Evolutionary conservation across 2,888 invertebrate genomes (phyloP).

Genomic region (Pocota personata): DNA sequence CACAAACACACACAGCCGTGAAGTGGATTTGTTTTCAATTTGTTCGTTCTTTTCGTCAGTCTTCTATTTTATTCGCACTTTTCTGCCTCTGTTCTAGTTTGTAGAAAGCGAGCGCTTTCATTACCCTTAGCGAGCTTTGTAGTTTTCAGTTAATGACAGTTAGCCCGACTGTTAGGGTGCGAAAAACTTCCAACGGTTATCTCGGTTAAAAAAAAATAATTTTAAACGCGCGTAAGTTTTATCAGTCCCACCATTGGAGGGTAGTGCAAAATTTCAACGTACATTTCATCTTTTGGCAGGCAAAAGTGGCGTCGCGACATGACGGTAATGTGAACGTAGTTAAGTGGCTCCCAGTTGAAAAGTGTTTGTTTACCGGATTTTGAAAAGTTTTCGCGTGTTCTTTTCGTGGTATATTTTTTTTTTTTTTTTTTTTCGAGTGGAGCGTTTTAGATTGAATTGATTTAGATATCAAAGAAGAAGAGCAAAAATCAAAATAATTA

Average conservation of each 20-base stretch:
- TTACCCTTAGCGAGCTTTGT: constrained; percentile 38
- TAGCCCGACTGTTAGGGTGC: constrained; percentile 44
- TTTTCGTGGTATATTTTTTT: not conserved
- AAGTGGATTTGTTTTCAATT: constrained; percentile 23
- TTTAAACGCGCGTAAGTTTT: not conserved
- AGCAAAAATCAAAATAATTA: not conserved
- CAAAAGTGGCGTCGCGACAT: not conserved
- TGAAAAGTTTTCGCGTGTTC: not conserved
- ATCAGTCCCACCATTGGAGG: not conserved
- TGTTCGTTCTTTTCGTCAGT: constrained; percentile 7
- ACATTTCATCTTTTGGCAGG: not conserved
- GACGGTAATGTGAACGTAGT: constrained; percentile 1
- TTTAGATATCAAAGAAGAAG: not conserved
- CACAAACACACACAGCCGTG: constrained; percentile 4
- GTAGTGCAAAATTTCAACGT: not conserved
- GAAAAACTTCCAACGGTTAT: not conserved
- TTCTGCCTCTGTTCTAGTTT: not conserved
- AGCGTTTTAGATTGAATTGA: not conserved
- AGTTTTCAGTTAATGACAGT: constrained; percentile 56
- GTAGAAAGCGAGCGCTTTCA: constrained; percentile 27
- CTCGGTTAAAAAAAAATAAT: not conserved
- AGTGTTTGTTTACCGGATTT: not conserved
- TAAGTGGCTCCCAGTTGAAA: not conserved
- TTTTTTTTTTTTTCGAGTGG: not conserved
- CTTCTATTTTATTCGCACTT: not conserved